Percentiles rank a stretch among this genome's conserved stretches.
Evolutionary conservation across 2,113 vertebrate genomes (phyloP).

Genomic region (Microcebus lehilahytsara): DNA sequence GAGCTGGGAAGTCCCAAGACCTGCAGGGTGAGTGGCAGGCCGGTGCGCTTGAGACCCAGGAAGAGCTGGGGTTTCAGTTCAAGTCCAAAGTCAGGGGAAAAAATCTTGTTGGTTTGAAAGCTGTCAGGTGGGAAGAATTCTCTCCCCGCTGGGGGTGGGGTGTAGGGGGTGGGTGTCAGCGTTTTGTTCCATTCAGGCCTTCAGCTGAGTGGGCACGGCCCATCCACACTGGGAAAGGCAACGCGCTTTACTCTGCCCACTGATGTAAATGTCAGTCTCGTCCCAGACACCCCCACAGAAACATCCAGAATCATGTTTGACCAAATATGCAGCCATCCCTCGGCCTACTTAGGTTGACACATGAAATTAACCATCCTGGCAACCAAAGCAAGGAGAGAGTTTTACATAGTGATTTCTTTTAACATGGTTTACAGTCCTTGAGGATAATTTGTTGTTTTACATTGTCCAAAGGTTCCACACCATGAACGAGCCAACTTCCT

Average conservation of each 20-base stretch:
- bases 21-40: not conserved
- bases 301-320: not conserved
- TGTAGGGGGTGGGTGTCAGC: not conserved
- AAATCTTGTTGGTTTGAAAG: not conserved
- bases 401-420: not conserved
- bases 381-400: not conserved
- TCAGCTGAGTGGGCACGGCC: not conserved
- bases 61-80: not conserved
- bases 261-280: not conserved
- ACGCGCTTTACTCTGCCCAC: not conserved
- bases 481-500: not conserved
- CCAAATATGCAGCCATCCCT: not conserved
- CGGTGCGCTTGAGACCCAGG: not conserved
- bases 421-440: not conserved
- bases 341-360: not conserved
- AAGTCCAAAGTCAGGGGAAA: not conserved
- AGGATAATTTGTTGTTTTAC: not conserved
- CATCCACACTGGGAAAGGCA: not conserved
- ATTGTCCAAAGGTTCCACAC: not conserved
- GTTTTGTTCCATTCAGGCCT: not conserved
- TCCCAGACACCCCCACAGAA: not conserved
- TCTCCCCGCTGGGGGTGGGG: not conserved
- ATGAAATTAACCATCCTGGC: not conserved
- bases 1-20: no score
- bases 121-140: not conserved